Percentiles rank a stretch among this genome's conserved stretches.
Conservation (phyloP, 2,888 invertebrate species). For the Metopia argyrocephala region DNA sequence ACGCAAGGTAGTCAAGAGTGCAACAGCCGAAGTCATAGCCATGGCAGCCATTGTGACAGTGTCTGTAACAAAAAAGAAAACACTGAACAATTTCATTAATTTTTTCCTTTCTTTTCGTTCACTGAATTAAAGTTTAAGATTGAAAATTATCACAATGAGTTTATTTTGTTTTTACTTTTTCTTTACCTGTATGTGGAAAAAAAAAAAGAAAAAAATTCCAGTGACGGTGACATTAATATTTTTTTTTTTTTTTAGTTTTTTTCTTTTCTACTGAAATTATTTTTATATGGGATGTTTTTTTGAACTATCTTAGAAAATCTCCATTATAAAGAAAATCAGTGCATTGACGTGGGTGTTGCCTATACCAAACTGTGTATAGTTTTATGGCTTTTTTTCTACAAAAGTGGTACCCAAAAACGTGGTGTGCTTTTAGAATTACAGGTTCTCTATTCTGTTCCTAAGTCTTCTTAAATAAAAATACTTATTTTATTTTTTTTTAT, state of each 20-base stretch:
- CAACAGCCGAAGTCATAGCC: background rate
- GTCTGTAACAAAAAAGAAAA: background rate
- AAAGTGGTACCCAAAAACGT: no score
- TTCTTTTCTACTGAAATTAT: background rate
- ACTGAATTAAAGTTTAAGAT: background rate
- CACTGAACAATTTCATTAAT: background rate
- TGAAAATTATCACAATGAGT: background rate
- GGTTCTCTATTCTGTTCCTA: no score
- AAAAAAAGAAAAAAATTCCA: background rate
- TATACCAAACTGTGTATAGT: no score
- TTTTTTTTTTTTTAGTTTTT: background rate
- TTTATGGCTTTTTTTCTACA: no score
- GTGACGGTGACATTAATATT: background rate
- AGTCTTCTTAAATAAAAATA: no score
- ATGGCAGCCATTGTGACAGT: background rate
- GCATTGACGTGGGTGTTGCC: no score
- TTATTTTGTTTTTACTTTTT: background rate
- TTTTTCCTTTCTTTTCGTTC: no score
- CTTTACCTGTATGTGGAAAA: background rate
- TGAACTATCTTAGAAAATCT: no score
- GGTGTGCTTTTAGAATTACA: no score
- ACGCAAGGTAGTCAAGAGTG: conserved; percentile 37
- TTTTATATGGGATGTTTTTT: no score
- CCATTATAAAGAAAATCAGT: no score
- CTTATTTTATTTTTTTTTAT: no score